Base-by-base conservation (phyloP, 2,797 vertebrate genomes). In the Taenioides sp. region DNA sequence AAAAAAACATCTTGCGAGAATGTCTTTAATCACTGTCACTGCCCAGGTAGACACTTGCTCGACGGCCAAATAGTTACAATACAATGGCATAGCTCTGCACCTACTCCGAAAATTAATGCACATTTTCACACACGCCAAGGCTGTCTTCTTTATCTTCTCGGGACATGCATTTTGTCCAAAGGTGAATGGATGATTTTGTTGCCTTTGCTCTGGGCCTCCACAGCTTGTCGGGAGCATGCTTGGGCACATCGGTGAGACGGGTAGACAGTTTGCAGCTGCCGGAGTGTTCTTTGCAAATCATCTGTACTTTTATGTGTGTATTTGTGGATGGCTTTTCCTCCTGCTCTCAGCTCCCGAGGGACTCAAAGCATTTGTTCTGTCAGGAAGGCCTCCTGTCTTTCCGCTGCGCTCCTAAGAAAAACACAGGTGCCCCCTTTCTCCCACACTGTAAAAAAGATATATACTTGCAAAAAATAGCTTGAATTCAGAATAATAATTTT, bases 251-350 rank as follows among this genome's bases (percentile, higher is more conserved):
- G 0, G 43, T 23, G 28, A 10, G 78, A 47, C 59, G 73, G 71
- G 52, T 55, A 73, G 85, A 73, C 80, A 60, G 65, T 74, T 78
- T 75, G 72, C 11, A 63, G 61, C 72, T 77, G 78, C 73, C 66
- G 70, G 80, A 75, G 81, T 76, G 80, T 78, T 86, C 73, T 62
- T 75, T 75, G 73, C 9, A 2, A 57, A 78, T 85, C 85, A 74
- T 87, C 85, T 84, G 84, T 65, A 69, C 84, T 90, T 87, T 89
- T 83, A 82, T 83, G 82, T 79, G 75, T 84, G 40, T 52, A 70
- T 85, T 78, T 76, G 78, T 73, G 60, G 83, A 92, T 92, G 87
- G 75, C 47, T 92, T 92, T 91, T 85, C 91, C 91, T 86, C 84
- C 88, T 92, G 91, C 73, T 66, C 76, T 22, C 57, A 43, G 14